phyloP scores from a whole-genome alignment of 1,140 invertebrate species.

The Zaprionus lachaisei region DNA sequence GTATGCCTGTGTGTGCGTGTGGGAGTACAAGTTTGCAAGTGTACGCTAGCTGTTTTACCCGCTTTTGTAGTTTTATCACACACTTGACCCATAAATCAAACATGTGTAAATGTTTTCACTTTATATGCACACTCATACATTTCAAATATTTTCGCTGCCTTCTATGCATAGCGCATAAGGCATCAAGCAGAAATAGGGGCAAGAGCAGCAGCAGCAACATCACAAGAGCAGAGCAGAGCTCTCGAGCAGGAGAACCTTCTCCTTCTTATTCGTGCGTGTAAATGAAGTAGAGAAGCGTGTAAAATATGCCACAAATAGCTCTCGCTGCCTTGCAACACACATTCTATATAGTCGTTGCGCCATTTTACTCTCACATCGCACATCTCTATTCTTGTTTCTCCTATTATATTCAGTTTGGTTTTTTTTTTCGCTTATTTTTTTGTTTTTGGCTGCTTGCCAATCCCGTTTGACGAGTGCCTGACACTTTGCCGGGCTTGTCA shows the following conservation, averaged over 20 bases:
- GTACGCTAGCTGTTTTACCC: conserved; percentile 31
- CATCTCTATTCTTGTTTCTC: conserved; percentile 15
- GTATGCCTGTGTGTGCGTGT: conserved; percentile 15
- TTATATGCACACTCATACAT: conserved; percentile 77
- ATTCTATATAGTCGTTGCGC: conserved; percentile 31
- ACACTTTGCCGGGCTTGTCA: conserved; percentile 69
- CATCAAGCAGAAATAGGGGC: background rate
- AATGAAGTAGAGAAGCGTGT: conserved; percentile 69
- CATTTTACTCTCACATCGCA: conserved; percentile 17
- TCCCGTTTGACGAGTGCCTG: conserved; percentile 68
- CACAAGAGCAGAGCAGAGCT: conserved; percentile 3
- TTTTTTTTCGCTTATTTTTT: conserved; percentile 3
- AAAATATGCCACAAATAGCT: conserved; percentile 77
- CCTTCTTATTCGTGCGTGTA: conserved; percentile 66
- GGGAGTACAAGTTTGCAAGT: conserved; percentile 21
- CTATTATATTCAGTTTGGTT: background rate
- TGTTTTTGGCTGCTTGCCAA: conserved; percentile 47
- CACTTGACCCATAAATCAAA: conserved; percentile 83
- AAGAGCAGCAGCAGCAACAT: conserved; percentile 27
- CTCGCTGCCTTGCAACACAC: conserved; percentile 42
- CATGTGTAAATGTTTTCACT: conserved; percentile 83
- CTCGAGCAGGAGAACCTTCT: conserved; percentile 28
- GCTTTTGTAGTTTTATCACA: conserved; percentile 82
- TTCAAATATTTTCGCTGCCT: conserved; percentile 67
- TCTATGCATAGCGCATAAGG: conserved; percentile 53